phyloP scores from a whole-genome alignment of 2,888 invertebrate genomes.

The Ichneumon xanthorius region DNA sequence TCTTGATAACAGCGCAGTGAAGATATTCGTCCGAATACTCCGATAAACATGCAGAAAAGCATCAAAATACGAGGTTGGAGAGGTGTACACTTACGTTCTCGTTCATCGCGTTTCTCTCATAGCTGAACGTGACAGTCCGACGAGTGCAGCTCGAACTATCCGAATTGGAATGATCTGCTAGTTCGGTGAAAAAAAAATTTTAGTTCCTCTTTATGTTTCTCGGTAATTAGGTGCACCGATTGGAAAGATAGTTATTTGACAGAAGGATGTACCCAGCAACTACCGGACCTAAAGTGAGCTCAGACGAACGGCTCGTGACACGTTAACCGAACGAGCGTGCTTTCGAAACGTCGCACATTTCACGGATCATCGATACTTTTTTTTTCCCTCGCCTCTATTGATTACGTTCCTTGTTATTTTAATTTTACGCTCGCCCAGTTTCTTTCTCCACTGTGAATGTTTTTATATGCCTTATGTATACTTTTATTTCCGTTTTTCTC shows the following conservation, averaged over 20 bases:
- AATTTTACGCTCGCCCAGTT: not conserved
- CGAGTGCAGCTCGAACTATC: not conserved
- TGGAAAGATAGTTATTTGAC: conserved; percentile 66
- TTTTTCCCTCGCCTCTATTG: not conserved
- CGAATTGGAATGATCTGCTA: conserved; percentile 5
- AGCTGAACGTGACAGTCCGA: not conserved
- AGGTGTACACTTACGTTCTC: conserved; percentile 51
- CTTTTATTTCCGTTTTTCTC: no score
- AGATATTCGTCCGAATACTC: not conserved
- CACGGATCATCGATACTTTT: not conserved
- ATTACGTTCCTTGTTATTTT: not conserved
- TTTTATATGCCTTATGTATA: no score
- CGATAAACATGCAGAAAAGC: conserved; percentile 20
- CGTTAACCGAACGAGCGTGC: conserved; percentile 36
- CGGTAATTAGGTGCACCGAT: conserved; percentile 64
- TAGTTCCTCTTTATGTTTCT: conserved; percentile 45
- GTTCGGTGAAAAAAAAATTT: conserved; percentile 37
- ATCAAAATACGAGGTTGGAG: conserved; percentile 54
- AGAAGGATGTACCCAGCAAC: conserved; percentile 67
- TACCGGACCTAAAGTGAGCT: conserved; percentile 58
- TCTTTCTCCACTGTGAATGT: not conserved
- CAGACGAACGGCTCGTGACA: conserved; percentile 31
- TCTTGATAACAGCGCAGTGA: not conserved
- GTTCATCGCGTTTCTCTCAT: conserved; percentile 36
- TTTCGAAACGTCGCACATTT: conserved; percentile 20